Percentiles rank a stretch among this genome's conserved stretches.
These are phyloP conservation scores for Synanthedon vespiformis DNA, from an alignment of 2,888 invertebrate genomes.

Conservation along the genomic window DNA sequence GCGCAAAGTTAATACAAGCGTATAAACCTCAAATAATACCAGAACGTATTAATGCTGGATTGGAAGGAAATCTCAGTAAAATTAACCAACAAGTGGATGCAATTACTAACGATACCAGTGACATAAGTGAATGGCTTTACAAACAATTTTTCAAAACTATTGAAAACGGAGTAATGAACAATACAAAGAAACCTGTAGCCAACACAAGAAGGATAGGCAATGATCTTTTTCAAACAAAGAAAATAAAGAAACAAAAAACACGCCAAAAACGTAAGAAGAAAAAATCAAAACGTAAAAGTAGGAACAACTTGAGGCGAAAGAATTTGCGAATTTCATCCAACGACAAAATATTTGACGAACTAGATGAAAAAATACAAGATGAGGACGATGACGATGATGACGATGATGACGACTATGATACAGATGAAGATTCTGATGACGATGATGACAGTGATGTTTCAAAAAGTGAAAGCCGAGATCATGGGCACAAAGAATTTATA, in stretches of 20 bases:
- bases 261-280: slow-evolving; percentile 18
- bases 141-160: slow-evolving; percentile 61
- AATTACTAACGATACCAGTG: slow-evolving; percentile 40
- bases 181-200: slow-evolving; percentile 24
- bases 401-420: slow-evolving; percentile 1
- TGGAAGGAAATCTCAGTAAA: slow-evolving; percentile 4
- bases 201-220: slow-evolving; percentile 35
- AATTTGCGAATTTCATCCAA: slow-evolving; percentile 46
- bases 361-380: neutral
- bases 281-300: slow-evolving; percentile 19
- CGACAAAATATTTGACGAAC: slow-evolving; percentile 43
- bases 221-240: slow-evolving; percentile 1
- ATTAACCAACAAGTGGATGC: slow-evolving; percentile 31
- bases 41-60: neutral
- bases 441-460: slow-evolving; percentile 12
- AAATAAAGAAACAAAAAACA: slow-evolving; percentile 17
- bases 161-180: slow-evolving; percentile 53
- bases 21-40: slow-evolving; percentile 16
- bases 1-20: slow-evolving; percentile 35
- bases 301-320: slow-evolving; percentile 27
- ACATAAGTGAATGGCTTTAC: slow-evolving; percentile 57
- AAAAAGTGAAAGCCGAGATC: slow-evolving; percentile 15
- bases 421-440: slow-evolving; percentile 16
- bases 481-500: slow-evolving; percentile 48
- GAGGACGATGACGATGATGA: slow-evolving; percentile 17